phyloP scores from a whole-genome alignment of 2,888 invertebrate genomes.

The Brenthis hecate region DNA sequence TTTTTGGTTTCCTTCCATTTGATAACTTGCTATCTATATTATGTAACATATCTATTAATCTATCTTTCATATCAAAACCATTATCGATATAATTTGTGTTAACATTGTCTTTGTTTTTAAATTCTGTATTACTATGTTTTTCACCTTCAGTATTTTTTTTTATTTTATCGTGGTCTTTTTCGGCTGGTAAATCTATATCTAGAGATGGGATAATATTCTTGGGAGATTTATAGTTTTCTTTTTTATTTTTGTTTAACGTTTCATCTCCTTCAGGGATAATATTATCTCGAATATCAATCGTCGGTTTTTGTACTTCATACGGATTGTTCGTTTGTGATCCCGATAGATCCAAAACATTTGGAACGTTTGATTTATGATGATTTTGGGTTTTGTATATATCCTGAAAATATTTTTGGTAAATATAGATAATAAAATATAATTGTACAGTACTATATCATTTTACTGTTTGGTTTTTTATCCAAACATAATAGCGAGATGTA shows the following conservation, averaged over 20 bases:
- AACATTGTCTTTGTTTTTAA: background rate
- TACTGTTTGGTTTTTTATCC: too few species aligned
- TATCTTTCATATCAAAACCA: background rate
- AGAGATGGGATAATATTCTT: background rate
- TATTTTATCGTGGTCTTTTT: background rate
- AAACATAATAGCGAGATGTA: background rate
- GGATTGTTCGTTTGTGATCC: conserved; percentile 14
- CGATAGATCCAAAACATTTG: conserved; percentile 2
- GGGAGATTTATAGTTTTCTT: background rate
- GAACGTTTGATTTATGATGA: background rate
- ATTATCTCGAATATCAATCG: background rate
- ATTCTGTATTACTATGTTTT: background rate
- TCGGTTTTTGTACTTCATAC: background rate
- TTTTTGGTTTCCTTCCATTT: conserved; percentile 17
- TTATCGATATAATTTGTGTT: background rate
- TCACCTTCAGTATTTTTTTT: background rate
- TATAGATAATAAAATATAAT: too few species aligned
- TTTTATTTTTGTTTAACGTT: conserved; percentile 10
- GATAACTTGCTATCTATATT: conserved; percentile 6
- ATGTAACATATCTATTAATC: conserved; percentile 13
- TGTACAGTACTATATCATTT: background rate
- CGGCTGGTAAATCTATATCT: background rate
- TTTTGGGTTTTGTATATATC: background rate
- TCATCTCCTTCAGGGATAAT: background rate
- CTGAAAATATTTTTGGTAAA: background rate